phyloP scores from a whole-genome alignment of 2,113 vertebrate species.

The Thunnus thynnus region DNA sequence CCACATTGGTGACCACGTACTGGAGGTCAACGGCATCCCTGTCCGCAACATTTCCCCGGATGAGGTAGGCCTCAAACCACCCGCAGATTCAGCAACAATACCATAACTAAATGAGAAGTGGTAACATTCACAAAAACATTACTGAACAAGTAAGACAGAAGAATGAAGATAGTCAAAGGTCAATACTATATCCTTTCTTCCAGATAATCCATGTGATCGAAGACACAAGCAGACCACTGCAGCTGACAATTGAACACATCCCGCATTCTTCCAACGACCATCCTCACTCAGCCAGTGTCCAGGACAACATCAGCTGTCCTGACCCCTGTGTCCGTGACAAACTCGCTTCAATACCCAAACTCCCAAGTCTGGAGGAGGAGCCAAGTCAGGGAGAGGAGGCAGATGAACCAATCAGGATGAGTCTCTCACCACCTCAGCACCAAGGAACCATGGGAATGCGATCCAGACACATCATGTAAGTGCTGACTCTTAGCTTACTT shows the following conservation, averaged over 20 bases:
- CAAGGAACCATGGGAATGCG: slow-evolving; percentile 69
- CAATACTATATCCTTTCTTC: not conserved
- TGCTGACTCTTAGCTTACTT: not conserved
- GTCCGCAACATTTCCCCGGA: slow-evolving; percentile 90
- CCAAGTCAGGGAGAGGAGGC: slow-evolving; percentile 65
- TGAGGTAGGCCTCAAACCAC: slow-evolving; percentile 84
- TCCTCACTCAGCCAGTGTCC: slow-evolving; percentile 16
- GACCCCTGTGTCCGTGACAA: slow-evolving; percentile 43
- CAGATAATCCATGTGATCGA: slow-evolving; percentile 93
- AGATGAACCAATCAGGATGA: slow-evolving; percentile 70
- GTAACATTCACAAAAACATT: not conserved
- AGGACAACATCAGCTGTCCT: slow-evolving; percentile 25
- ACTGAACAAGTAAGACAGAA: not conserved
- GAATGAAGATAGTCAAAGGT: not conserved
- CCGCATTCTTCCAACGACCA: slow-evolving; percentile 79
- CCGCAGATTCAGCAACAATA: not conserved
- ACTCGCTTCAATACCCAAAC: slow-evolving; percentile 52
- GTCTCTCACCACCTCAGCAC: slow-evolving; percentile 58
- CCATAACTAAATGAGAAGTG: not conserved
- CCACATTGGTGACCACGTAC: slow-evolving; percentile 91
- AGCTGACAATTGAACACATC: slow-evolving; percentile 94
- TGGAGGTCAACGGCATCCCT: slow-evolving; percentile 95
- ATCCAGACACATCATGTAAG: slow-evolving; percentile 86
- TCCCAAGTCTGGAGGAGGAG: slow-evolving; percentile 77
- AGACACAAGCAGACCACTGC: slow-evolving; percentile 91